These are phyloP conservation scores for Parauchenoglanis ngamensis DNA, from an alignment of 2,797 vertebrate species.

Conservation along the genomic window DNA sequence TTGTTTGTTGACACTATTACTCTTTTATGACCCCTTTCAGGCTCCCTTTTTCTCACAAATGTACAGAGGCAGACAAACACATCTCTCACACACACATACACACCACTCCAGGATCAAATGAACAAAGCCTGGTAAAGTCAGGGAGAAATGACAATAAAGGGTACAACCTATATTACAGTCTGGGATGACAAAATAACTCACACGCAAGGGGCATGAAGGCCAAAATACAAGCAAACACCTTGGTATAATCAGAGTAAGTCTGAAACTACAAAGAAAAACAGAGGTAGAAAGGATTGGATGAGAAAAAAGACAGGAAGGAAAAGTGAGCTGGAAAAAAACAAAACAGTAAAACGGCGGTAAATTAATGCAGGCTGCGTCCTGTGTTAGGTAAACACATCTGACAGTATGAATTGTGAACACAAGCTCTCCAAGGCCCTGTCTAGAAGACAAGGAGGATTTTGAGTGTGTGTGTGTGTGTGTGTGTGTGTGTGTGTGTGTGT, in stretches of 20 bases:
- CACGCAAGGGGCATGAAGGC: not conserved
- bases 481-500: not conserved
- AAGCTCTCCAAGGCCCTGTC: conserved; percentile 29
- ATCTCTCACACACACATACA: not conserved
- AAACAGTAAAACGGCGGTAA: conserved; percentile 17
- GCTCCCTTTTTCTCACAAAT: not conserved
- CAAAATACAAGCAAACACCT: not conserved
- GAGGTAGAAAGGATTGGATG: not conserved
- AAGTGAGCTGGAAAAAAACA: not conserved
- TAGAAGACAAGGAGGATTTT: conserved; percentile 35
- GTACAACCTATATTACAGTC: conserved; percentile 2
- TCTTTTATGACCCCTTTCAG: conserved; percentile 16
- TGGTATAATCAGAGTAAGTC: not conserved
- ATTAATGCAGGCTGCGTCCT: conserved; percentile 41
- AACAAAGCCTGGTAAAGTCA: not conserved
- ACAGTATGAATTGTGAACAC: conserved; percentile 38
- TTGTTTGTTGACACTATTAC: conserved; percentile 30
- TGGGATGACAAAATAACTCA: not conserved
- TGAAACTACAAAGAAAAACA: not conserved
- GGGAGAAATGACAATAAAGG: conserved; percentile 2
- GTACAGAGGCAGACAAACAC: not conserved
- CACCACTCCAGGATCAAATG: not conserved
- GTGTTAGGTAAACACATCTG: conserved; percentile 35
- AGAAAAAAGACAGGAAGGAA: not conserved
- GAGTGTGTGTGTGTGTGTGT: not conserved